These are phyloP conservation scores for Oryctes rhinoceros DNA, from an alignment of 1,140 invertebrate genomes.

Conservation along the genomic window DNA sequence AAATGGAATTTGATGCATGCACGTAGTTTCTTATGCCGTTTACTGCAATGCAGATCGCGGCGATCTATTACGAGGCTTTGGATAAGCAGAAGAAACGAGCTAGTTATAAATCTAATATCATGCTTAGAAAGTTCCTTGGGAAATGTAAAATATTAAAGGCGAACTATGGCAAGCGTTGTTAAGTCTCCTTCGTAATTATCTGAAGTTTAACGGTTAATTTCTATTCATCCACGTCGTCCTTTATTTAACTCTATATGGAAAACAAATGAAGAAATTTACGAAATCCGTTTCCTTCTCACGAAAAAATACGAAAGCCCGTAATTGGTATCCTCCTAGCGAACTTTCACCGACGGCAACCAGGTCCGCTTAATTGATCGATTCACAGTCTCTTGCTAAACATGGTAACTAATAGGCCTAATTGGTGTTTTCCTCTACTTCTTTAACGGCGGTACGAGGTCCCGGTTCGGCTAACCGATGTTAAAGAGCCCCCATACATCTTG, in stretches of 20 bases:
- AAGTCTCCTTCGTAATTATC: no score
- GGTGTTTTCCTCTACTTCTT: conserved; percentile 53
- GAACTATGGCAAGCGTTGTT: no score
- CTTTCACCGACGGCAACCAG: conserved; percentile 2
- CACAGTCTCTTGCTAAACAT: conserved; percentile 41
- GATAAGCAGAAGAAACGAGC: no score
- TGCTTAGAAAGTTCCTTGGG: no score
- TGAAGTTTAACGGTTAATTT: no score
- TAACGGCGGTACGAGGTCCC: conserved; percentile 43
- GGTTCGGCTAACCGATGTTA: conserved; percentile 56
- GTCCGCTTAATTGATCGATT: conserved; percentile 36
- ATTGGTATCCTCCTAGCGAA: not conserved
- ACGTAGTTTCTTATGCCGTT: no score
- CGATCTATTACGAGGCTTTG: no score
- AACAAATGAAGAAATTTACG: conserved; percentile 2
- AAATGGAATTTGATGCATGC: conserved; percentile 10
- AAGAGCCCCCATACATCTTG: conserved; percentile 57
- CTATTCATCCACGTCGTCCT: no score
- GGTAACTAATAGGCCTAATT: conserved; percentile 53
- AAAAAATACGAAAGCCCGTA: not conserved
- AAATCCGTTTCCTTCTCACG: not conserved
- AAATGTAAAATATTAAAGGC: no score
- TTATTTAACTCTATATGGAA: not conserved
- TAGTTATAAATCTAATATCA: no score
- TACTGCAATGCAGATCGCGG: no score